Evolutionary conservation across 2,797 vertebrate genomes (phyloP), one percentile per base, ranked within the genome.

Genomic region (Lagocephalus sceleratus): DNA sequence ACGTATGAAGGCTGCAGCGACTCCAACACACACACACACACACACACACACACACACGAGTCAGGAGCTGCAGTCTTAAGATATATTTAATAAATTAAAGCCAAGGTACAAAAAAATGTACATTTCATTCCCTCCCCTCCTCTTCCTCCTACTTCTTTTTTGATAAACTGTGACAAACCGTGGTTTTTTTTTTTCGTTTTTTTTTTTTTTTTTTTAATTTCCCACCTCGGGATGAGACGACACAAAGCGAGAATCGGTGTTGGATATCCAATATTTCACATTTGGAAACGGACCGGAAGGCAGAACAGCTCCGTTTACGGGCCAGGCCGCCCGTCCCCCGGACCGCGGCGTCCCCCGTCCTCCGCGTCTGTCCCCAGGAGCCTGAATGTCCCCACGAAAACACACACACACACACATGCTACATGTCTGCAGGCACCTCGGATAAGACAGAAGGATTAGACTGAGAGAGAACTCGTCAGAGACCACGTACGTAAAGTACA

Each of bases 51-150:
- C 51, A 71, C 59, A 74, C 53, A 71, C 10, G 53, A 17, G 2
- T n/a, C 40, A 62, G 38, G 42, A 66, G 21, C 39, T 84, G 84
- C 84, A 82, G 83, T 89, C 85, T 85, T 90, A 87, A n/a, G 82
- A 92, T 91, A 91, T 90, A 91, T 92, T 92, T 92, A 92, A 92
- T 92, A 92, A 92, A 92, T 92, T 92, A 92, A 92, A 92, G 89
- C 87, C 85, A 89, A 89, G 79, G 88, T 92, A 92, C 89, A 92
- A 92, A 91, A 71, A 47, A 88, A 88, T 90, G 76, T 92, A 91
- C 88, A 90, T 85, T 81, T 89, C 66, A 75, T 66, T 56, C 52
- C 61, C 46, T 59, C 68, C 39, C 56, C 63, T 56, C 62, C 64
- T 64, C 70, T 52, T 56, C 70, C 54, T 54, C 38, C 75, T 58